A percentile compares a stretch with the other conserved stretches of the same genome.
phyloP scores from a whole-genome alignment of 1,140 invertebrate genomes.

The Papilio helenus region DNA sequence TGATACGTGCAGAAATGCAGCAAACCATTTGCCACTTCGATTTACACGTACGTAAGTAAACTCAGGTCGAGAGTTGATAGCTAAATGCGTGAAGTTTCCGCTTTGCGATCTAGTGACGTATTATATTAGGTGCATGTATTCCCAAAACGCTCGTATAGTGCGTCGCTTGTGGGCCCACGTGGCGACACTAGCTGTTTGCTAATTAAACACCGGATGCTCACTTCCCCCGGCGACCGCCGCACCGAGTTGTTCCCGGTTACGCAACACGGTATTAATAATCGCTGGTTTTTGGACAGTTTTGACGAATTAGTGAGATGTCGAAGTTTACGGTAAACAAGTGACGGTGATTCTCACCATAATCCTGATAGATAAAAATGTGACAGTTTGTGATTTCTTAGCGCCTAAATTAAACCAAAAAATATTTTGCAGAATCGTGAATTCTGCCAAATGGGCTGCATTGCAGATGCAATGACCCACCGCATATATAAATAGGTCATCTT shows the following conservation, averaged over 20 bases:
- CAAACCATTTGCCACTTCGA: no score
- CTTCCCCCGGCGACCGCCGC: slow-evolving; percentile 58
- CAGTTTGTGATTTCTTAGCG: not conserved
- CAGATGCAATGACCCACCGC: not conserved
- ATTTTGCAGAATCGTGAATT: not conserved
- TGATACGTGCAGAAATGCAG: not conserved
- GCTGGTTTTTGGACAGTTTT: not conserved
- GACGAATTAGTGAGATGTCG: not conserved
- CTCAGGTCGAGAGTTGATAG: no score
- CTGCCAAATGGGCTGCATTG: slow-evolving; percentile 5
- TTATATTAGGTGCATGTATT: not conserved
- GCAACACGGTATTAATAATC: not conserved
- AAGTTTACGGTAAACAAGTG: not conserved
- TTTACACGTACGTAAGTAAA: no score
- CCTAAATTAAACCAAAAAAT: not conserved
- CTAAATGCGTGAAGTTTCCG: no score
- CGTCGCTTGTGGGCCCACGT: not conserved
- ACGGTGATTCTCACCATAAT: not conserved
- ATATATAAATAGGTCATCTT: slow-evolving; percentile 4
- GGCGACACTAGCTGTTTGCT: slow-evolving; percentile 47
- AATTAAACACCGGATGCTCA: slow-evolving; percentile 66
- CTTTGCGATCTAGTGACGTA: not conserved
- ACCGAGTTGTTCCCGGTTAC: slow-evolving; percentile 1
- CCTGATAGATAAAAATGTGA: not conserved
- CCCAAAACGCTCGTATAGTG: not conserved